Evolutionary conservation across 2,888 invertebrate species (phyloP).

Genomic region (Cactoblastis cactorum): DNA sequence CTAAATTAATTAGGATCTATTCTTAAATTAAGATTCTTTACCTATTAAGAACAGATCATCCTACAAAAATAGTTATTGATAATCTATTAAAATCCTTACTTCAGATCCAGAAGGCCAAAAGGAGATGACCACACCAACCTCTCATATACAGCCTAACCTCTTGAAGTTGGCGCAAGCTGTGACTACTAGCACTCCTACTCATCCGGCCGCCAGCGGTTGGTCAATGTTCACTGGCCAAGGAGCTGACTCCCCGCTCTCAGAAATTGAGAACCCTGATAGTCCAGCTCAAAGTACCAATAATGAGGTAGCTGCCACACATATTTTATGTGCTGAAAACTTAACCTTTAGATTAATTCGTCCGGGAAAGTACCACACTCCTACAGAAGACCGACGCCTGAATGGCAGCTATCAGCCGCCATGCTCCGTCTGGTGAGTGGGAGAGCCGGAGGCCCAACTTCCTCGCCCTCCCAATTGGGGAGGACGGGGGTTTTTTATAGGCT

Average conservation of each 20-base stretch:
- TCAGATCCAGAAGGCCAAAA: constrained; percentile 40
- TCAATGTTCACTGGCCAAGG: constrained; percentile 57
- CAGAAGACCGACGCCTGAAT: too few relatives aligned
- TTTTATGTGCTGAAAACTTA: neutral
- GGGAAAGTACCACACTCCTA: too few relatives aligned
- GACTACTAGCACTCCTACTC: constrained; percentile 68
- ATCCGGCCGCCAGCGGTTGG: constrained; percentile 53
- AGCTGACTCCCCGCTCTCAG: constrained; percentile 66
- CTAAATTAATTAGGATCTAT: too few relatives aligned
- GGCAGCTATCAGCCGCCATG: too few relatives aligned
- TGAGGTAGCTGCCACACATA: constrained; percentile 38
- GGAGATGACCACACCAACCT: constrained; percentile 63
- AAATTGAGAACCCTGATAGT: constrained; percentile 64
- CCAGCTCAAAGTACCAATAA: constrained; percentile 51
- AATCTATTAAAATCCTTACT: too few relatives aligned
- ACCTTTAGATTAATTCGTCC: neutral
- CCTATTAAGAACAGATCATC: too few relatives aligned
- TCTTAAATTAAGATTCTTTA: too few relatives aligned
- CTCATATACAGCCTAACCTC: constrained; percentile 46
- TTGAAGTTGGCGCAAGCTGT: constrained; percentile 52
- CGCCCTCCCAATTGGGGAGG: too few relatives aligned
- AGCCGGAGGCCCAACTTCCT: too few relatives aligned
- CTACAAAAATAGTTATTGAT: too few relatives aligned
- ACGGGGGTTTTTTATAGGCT: too few relatives aligned
- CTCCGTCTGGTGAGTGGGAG: too few relatives aligned